Evolutionary conservation across 2,113 vertebrate genomes (phyloP), one percentile per base, ranked within the genome.

Genomic region (Sinocyclocheilus grahami): DNA sequence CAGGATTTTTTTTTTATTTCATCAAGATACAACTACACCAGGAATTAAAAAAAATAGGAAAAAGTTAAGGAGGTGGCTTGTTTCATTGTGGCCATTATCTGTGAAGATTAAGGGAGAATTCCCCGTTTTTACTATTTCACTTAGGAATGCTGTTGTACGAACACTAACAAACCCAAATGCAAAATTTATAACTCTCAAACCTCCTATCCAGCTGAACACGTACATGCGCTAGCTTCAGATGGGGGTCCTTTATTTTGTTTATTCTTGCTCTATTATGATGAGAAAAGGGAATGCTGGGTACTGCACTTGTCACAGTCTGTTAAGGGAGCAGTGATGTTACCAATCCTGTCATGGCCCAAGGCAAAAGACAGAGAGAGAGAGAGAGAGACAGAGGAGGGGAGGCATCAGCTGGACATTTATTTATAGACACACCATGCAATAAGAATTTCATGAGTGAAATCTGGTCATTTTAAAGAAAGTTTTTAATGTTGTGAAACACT

Each of bases 311-410:
- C 85, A 86, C 33, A 53, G 48, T 58, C 76, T 8, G 51, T 86
- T 80, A 86, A 69, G 65, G 77, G 46, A 80, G 78, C 77, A 58
- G 63, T 86, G 85, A 79, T 71, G 48, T 58, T 86, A 71, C 65
- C 53, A 58, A 86, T 86, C 14, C 67, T 86, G 85, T 80, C 85
- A 86, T 58, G 48, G 76, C 85, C 78, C 22, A 20, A 72, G 85
- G 85, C 85, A 24, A 80, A 46, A 80, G 46, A 78, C n/a, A 85
- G 11, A 76, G 71, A 84, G 82, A 58, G 46, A 46, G 48, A 42
- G 53, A 51, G 55, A 37, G 20, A 77, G 60, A 85, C 39, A 79
- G 58, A 79, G 13, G 75, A 77, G 39, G 46, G 39, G 79, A 37
- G 20, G 42, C 48, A 72, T 69, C 63, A 72, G 48, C 46, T 71